Conservation (phyloP, 2,113 vertebrate species). For the Cryptomyrus ogoouensis region DNA sequence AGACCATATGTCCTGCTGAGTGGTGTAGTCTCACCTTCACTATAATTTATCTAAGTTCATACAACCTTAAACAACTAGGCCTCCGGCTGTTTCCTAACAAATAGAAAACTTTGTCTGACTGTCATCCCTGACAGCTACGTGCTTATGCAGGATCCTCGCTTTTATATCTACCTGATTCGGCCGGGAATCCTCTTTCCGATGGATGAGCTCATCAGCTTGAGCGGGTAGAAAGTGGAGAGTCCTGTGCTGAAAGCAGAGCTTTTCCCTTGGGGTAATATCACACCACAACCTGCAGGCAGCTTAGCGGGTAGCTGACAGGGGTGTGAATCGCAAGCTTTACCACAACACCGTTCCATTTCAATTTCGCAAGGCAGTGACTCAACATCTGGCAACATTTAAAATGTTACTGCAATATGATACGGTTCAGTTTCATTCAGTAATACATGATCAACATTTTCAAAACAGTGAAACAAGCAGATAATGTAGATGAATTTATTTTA, state of each 20-base stretch:
- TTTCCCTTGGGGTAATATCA: conserved; percentile 78
- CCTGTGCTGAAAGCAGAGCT: conserved; percentile 78
- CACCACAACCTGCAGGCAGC: not conserved
- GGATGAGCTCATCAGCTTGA: conserved; percentile 89
- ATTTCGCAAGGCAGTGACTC: not conserved
- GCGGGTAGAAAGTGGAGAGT: conserved; percentile 88
- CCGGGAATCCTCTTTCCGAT: conserved; percentile 77
- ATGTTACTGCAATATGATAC: not conserved
- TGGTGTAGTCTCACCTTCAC: not conserved
- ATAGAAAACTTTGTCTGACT: conserved; percentile 51
- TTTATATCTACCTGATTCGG: conserved; percentile 81
- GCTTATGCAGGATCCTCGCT: conserved; percentile 82
- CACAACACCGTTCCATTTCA: not conserved
- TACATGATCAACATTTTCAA: not conserved
- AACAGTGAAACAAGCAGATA: not conserved
- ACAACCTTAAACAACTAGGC: not conserved
- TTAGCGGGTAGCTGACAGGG: not conserved
- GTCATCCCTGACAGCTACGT: conserved; percentile 34
- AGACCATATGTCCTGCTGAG: not conserved
- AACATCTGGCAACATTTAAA: not conserved
- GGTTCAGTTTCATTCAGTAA: not conserved
- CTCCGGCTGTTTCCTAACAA: not conserved
- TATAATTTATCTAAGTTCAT: not conserved
- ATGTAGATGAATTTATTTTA: not conserved
- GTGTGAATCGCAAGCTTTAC: not conserved